Evolutionary conservation across 2,888 invertebrate species (phyloP).

Genomic region (Carterocephalus palaemon): DNA sequence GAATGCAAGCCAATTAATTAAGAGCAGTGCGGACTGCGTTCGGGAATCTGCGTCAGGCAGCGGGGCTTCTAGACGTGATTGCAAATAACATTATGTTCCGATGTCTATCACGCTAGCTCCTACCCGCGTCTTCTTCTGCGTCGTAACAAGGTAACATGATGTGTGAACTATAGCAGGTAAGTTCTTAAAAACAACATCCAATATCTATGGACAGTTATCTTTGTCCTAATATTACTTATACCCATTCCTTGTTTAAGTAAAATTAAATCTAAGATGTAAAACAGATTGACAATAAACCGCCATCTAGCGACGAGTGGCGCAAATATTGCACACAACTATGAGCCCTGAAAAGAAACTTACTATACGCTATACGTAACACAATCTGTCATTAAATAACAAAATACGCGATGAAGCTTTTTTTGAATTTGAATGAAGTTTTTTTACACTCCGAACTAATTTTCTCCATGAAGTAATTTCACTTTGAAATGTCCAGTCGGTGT

Average conservation of each 20-base stretch:
- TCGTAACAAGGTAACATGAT: too few relatives aligned
- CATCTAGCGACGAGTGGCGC: neutral
- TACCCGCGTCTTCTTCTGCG: too few relatives aligned
- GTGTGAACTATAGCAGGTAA: too few relatives aligned
- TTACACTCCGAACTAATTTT: too few relatives aligned
- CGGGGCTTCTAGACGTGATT: constrained; percentile 36
- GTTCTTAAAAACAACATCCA: too few relatives aligned
- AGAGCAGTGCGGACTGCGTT: constrained; percentile 59
- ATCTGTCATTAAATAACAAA: neutral
- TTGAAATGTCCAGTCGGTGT: constrained; percentile 31
- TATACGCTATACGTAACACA: neutral
- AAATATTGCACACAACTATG: neutral
- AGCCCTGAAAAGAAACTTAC: too few relatives aligned
- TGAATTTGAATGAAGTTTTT: neutral
- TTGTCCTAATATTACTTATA: too few relatives aligned
- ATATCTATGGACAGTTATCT: too few relatives aligned
- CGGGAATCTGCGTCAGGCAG: constrained; percentile 60
- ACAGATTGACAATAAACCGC: neutral
- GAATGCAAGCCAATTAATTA: constrained; percentile 78
- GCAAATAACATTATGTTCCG: neutral
- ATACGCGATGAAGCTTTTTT: neutral
- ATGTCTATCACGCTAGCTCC: neutral
- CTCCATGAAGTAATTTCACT: too few relatives aligned
- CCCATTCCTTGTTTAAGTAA: neutral
- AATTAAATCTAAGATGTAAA: neutral